Evolutionary conservation across 2,113 vertebrate species (phyloP).

Genomic region (Theropithecus gelada): DNA sequence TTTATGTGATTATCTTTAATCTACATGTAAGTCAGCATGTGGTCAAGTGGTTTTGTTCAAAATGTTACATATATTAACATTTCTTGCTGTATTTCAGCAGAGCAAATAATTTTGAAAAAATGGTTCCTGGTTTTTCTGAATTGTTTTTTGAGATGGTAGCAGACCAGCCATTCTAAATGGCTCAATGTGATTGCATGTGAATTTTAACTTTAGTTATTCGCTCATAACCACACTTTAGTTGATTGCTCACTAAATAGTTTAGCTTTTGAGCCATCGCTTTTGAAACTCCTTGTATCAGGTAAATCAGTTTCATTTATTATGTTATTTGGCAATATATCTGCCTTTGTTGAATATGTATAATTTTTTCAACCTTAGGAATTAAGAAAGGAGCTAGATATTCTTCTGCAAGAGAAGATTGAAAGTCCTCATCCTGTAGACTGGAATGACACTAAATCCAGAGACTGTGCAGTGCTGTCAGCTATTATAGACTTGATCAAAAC

Average conservation of each 20-base stretch:
- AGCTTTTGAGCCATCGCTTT: not conserved
- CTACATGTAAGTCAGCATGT: not conserved
- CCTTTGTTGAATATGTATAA: not conserved
- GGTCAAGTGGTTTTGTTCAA: not conserved
- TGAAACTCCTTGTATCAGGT: not conserved
- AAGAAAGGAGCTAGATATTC: slow-evolving; percentile 91
- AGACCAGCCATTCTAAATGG: not conserved
- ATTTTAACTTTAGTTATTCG: not conserved
- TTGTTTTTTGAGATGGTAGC: slow-evolving; percentile 22
- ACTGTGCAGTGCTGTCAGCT: slow-evolving; percentile 95
- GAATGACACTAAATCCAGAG: slow-evolving; percentile 89
- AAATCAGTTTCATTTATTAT: not conserved
- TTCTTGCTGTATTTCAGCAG: slow-evolving; percentile 19
- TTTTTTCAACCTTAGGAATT: slow-evolving; percentile 86
- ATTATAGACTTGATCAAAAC: slow-evolving; percentile 98
- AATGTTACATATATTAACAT: not conserved
- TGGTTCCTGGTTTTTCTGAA: slow-evolving; percentile 27
- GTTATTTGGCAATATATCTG: not conserved
- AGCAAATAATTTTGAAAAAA: not conserved
- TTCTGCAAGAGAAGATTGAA: slow-evolving; percentile 95
- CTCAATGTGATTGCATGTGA: not conserved
- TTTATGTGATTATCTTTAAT: slow-evolving; percentile 3
- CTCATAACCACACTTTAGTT: not conserved
- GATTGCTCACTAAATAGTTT: not conserved
- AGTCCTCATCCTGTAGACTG: slow-evolving; percentile 95